phyloP scores from a whole-genome alignment of 1,140 invertebrate species.

The Sitophilus oryzae region DNA sequence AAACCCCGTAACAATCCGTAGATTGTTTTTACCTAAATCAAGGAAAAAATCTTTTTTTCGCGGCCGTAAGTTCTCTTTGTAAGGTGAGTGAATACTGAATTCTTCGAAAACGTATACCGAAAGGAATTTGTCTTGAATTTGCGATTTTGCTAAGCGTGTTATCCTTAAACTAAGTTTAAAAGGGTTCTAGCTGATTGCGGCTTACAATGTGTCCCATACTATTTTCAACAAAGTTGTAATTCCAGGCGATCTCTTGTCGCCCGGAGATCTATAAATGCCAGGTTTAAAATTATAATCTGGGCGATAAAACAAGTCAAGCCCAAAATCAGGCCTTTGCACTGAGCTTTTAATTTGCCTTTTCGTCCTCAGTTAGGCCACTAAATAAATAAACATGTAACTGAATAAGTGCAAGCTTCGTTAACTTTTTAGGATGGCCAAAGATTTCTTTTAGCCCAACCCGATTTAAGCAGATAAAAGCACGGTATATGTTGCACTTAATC shows the following conservation, averaged over 20 bases:
- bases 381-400: constrained; percentile 25
- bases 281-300: constrained; percentile 23
- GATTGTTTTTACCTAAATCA: no score
- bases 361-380: constrained; percentile 16
- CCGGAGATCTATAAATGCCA: constrained; percentile 21
- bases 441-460: neutral
- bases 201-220: constrained; percentile 9
- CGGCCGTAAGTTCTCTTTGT: no score
- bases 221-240: constrained; percentile 19
- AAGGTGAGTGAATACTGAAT: no score
- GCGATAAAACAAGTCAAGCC: constrained; percentile 21
- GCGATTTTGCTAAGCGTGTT: constrained; percentile 1
- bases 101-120: neutral
- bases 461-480: neutral
- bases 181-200: constrained; percentile 7
- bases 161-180: constrained; percentile 13
- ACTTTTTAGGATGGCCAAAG: constrained; percentile 16
- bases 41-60: no score
- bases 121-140: constrained; percentile 1
- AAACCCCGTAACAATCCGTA: no score
- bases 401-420: constrained; percentile 21
- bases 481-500: neutral
- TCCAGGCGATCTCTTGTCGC: constrained; percentile 19
- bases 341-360: constrained; percentile 23
- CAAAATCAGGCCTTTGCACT: constrained; percentile 23